Base-by-base conservation (phyloP, 1,140 invertebrate genomes). In the Drusus annulatus region DNA sequence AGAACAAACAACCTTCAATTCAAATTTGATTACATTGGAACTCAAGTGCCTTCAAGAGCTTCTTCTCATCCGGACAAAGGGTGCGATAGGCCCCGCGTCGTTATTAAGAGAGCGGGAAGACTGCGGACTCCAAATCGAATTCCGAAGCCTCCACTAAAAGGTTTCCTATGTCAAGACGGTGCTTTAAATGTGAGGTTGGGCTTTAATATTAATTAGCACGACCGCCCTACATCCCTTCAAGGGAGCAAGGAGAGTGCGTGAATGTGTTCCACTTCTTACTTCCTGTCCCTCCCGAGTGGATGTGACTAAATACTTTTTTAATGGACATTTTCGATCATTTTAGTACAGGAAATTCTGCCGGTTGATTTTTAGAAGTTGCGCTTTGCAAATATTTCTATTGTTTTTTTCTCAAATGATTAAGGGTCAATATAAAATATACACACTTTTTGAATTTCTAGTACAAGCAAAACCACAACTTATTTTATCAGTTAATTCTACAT, bases 121-220 rank as follows among this genome's bases (percentile, higher is more conserved):
- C 71, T 50, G 58, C 52, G 56, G 77, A 73, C 75, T 74, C 75
- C 50, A 82, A 82, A 82, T 82, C 81, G 81, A 82, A 82, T 82
- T 80, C 76, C 81, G 73, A 82, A 82, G 78, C 76, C 65, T 82
- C 73, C 58, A 50, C 71, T 82, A 82, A 82, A 82, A 82, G 81
- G 81, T 82, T 82, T 82, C 78, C 76, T 78, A 69, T 82, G 81
- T 82, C 63, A 69, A 62, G 62, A 31, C 45, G 71, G 75, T 28
- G 81, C 58, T 78, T 82, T 82, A 82, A 82, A 82, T 73, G 81
- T 60, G 76, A 79, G 81, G 71, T 82, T 74, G 28, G 69, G 81
- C 80, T 82, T 82, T 82, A 82, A 82, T 82, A 82, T 82, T 82
- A 82, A 82, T 82, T 80, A 82, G 81, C 56, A 71, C 51, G 25